Conservation (phyloP, 2,888 invertebrate genomes). For the Norana najaformis region DNA sequence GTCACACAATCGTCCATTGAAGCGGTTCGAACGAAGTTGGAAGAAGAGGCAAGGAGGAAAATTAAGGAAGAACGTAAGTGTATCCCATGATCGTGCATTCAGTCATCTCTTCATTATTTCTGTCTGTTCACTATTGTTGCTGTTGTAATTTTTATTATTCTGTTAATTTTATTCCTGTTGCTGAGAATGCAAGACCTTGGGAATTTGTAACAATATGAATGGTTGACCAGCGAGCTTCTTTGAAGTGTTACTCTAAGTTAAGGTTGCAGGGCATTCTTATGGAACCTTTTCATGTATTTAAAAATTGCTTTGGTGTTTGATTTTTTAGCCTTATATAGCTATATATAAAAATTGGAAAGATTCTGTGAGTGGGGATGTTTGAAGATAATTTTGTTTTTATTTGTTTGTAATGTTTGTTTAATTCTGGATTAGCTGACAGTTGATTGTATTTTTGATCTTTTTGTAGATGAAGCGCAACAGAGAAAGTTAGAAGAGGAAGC, state of each 20-base stretch:
- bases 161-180: background rate
- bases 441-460: background rate
- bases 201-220: background rate
- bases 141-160: background rate
- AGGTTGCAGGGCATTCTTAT: background rate
- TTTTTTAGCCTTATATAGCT: background rate
- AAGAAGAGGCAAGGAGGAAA: conserved; percentile 24
- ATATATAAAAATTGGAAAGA: background rate
- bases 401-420: background rate
- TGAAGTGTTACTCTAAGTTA: background rate
- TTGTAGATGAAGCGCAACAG: background rate
- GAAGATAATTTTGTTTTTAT: background rate
- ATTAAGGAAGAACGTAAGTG: conserved; percentile 71
- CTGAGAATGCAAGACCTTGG: background rate
- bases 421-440: background rate
- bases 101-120: background rate
- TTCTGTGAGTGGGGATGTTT: background rate
- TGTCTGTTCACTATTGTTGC: background rate
- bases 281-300: background rate
- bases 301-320: background rate
- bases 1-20: conserved; percentile 54
- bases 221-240: background rate
- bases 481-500: conserved; percentile 22
- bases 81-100: conserved; percentile 22
- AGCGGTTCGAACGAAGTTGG: conserved; percentile 43